Evolutionary conservation across 2,113 vertebrate species (phyloP).

Genomic region (Solea senegalensis): DNA sequence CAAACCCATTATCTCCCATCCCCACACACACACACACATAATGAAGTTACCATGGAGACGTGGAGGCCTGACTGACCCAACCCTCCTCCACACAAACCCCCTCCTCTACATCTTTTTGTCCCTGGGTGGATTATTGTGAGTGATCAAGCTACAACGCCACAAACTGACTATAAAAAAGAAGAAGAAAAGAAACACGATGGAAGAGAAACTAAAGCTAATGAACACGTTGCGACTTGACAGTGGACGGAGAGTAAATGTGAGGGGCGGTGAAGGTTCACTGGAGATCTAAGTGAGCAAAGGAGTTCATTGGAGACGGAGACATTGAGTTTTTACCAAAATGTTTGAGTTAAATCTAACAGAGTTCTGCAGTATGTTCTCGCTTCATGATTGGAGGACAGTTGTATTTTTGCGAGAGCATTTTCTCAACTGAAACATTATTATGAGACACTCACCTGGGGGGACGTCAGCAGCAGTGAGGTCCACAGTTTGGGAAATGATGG

Average conservation of each 20-base stretch:
- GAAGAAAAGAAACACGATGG: slow-evolving; percentile 41
- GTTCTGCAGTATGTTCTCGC: no score
- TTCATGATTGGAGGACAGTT: no score
- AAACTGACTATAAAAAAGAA: slow-evolving; percentile 26
- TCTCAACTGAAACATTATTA: background rate
- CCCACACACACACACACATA: slow-evolving; percentile 49
- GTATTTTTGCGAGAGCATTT: no score
- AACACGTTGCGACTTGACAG: slow-evolving; percentile 72
- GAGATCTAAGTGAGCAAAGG: slow-evolving; percentile 44
- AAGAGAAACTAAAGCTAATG: slow-evolving; percentile 66
- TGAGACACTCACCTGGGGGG: slow-evolving; percentile 47
- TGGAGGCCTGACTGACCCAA: slow-evolving; percentile 29
- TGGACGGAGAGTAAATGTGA: slow-evolving; percentile 44
- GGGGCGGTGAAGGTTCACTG: slow-evolving; percentile 66
- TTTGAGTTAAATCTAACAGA: background rate
- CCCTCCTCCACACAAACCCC: slow-evolving; percentile 28
- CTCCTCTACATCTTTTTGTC: slow-evolving; percentile 46
- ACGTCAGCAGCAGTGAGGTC: slow-evolving; percentile 35
- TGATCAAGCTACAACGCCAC: slow-evolving; percentile 44
- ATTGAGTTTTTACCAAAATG: no score
- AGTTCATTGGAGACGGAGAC: slow-evolving; percentile 13
- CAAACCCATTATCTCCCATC: slow-evolving; percentile 36
- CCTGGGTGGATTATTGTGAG: slow-evolving; percentile 50
- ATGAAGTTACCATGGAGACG: slow-evolving; percentile 64
- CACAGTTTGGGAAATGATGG: slow-evolving; percentile 40